phyloP scores from a whole-genome alignment of 2,888 invertebrate species.

The Theristus sp. region DNA sequence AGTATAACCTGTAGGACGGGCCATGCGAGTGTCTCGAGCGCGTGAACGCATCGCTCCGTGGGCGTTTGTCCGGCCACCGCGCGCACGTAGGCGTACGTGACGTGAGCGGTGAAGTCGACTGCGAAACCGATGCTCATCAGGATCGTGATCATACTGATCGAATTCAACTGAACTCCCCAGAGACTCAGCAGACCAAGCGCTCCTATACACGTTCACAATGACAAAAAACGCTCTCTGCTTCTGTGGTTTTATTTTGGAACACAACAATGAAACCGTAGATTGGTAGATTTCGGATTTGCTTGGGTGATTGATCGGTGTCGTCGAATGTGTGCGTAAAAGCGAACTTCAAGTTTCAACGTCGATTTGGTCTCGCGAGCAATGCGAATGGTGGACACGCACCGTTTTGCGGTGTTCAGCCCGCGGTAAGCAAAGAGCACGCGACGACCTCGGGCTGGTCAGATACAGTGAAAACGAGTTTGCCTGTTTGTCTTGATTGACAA shows the following conservation, averaged over 20 bases:
- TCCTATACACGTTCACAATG: background rate
- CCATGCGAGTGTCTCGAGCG: conserved; percentile 2
- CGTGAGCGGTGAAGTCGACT: conserved; percentile 2
- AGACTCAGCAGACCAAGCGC: background rate
- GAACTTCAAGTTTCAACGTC: no score
- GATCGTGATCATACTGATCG: conserved; percentile 1
- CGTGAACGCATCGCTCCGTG: background rate
- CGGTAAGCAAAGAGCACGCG: no score
- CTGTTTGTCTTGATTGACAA: no score
- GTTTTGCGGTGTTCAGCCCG: no score
- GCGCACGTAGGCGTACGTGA: background rate
- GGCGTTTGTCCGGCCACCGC: background rate
- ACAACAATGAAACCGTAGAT: no score
- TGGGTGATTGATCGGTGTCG: no score
- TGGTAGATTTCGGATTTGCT: no score
- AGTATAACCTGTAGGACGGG: conserved; percentile 1
- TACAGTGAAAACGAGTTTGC: no score
- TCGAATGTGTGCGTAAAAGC: no score
- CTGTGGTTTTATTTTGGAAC: background rate
- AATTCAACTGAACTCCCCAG: background rate
- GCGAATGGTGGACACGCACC: no score
- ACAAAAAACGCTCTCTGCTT: background rate
- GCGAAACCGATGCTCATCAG: conserved; percentile 4
- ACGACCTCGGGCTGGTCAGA: no score
- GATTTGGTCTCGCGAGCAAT: no score